Evolutionary conservation across 2,888 invertebrate species (phyloP).

Genomic region (Onthophagus sagittarius): DNA sequence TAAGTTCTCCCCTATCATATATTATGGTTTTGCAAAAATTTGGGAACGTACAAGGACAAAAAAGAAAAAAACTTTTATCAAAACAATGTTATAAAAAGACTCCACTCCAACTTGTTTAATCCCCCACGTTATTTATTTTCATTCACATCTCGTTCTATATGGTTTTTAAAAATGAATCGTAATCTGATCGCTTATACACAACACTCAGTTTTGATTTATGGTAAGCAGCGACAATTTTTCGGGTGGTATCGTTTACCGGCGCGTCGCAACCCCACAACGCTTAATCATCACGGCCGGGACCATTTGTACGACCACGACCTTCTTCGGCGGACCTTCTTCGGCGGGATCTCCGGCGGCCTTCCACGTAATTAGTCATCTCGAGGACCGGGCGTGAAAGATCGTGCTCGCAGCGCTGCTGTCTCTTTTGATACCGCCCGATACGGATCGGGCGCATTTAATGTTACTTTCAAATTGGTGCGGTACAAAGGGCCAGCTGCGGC

Average conservation of each 20-base stretch:
- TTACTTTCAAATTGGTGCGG: slow-evolving; percentile 44
- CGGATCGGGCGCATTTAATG: slow-evolving; percentile 43
- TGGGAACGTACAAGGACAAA: too few relatives aligned
- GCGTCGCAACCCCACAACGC: neutral
- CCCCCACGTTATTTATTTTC: neutral
- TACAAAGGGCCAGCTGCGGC: slow-evolving; percentile 43
- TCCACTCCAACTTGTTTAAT: too few relatives aligned
- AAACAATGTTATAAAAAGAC: too few relatives aligned
- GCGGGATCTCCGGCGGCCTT: neutral
- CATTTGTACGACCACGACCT: neutral
- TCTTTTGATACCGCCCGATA: slow-evolving; percentile 24
- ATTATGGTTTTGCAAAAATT: too few relatives aligned
- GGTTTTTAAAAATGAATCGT: neutral
- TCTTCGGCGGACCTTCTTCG: neutral
- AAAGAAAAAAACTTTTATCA: too few relatives aligned
- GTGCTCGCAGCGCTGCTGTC: neutral
- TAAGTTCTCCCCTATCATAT: too few relatives aligned
- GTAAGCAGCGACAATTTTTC: neutral
- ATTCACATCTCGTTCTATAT: neutral
- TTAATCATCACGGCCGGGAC: neutral
- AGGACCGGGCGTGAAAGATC: neutral
- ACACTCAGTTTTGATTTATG: neutral
- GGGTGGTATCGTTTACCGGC: neutral
- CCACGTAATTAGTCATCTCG: neutral
- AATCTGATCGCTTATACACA: neutral